Conservation (phyloP, 1,140 invertebrate species). For the Listronotus oregonensis region DNA sequence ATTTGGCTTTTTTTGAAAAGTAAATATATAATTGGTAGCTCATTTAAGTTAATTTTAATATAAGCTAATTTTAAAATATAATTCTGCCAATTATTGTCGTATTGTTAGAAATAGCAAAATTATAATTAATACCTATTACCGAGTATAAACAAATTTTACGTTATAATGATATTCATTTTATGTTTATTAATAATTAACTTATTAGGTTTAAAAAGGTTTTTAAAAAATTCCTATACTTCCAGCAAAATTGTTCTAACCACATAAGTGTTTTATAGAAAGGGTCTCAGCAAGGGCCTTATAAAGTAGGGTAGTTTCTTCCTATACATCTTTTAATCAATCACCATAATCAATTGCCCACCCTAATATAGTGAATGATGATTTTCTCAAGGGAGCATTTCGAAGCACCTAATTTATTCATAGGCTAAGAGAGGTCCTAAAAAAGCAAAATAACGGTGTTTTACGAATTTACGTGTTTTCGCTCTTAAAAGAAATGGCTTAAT, state of each 20-base stretch:
- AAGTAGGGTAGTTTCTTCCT: conserved; percentile 10
- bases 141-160: too few species aligned
- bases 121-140: too few species aligned
- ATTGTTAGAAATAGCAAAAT: too few species aligned
- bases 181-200: too few species aligned
- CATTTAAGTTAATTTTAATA: too few species aligned
- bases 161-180: too few species aligned
- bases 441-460: conserved; percentile 25
- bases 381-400: conserved; percentile 6
- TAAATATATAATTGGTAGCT: too few species aligned
- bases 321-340: conserved; percentile 23
- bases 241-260: background rate
- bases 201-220: too few species aligned
- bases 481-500: conserved; percentile 23
- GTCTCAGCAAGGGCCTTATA: background rate
- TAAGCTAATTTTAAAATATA: too few species aligned
- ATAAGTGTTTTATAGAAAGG: background rate
- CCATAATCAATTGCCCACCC: conserved; percentile 27
- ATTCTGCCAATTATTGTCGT: too few species aligned
- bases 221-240: too few species aligned
- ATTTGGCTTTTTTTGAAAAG: too few species aligned
- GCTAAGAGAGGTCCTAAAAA: conserved; percentile 21
- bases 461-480: conserved; percentile 20
- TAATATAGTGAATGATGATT: conserved; percentile 26
- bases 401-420: conserved; percentile 27